Evolutionary conservation across 1,140 invertebrate genomes (phyloP).

Genomic region (Polyergus mexicanus): DNA sequence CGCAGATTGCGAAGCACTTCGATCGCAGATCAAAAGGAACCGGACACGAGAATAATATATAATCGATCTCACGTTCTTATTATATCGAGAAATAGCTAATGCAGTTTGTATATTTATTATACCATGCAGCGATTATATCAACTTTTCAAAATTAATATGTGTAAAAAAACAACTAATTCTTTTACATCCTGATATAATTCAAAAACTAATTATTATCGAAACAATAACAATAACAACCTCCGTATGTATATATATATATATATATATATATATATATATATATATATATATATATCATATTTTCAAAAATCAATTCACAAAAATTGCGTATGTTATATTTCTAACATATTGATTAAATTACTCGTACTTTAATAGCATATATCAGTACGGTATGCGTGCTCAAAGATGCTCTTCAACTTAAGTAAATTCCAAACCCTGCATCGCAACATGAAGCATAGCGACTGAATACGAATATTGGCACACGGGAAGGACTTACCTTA

Average conservation of each 20-base stretch:
- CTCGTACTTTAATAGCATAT: constrained; percentile 11
- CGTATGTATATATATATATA: not conserved
- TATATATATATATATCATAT: not conserved
- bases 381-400: not conserved
- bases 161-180: not conserved
- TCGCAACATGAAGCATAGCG: not conserved
- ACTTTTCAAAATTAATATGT: not conserved
- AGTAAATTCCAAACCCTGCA: constrained; percentile 12
- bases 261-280: not conserved
- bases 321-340: not conserved
- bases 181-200: not conserved
- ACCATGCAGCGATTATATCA: not conserved
- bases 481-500: constrained; percentile 22
- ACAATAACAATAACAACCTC: not conserved
- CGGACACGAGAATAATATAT: no score
- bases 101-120: not conserved
- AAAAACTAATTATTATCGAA: not conserved
- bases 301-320: not conserved
- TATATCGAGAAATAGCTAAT: not conserved
- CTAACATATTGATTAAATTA: not conserved
- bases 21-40: not conserved
- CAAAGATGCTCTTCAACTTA: not conserved
- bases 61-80: constrained; percentile 5
- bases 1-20: not conserved
- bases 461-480: constrained; percentile 28